Percentiles rank a stretch among this genome's conserved stretches.
Conservation (phyloP, 1,140 invertebrate species). For the Drosophila guanche region DNA sequence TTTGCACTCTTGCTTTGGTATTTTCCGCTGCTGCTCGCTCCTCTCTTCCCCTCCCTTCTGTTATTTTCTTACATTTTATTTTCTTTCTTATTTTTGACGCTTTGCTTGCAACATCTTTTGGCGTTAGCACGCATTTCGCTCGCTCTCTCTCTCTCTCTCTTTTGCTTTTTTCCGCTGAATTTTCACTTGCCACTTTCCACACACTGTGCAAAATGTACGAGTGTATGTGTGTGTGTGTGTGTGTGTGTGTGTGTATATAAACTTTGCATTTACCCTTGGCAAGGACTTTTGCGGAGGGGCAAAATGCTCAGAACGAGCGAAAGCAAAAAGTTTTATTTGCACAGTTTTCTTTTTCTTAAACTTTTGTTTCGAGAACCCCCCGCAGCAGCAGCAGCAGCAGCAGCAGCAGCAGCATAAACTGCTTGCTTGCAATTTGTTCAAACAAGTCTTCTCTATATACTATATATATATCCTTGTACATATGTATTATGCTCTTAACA, state of each 20-base stretch:
- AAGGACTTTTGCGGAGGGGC: constrained; percentile 68
- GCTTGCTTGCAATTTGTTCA: constrained; percentile 78
- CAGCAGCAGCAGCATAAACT: constrained; percentile 47
- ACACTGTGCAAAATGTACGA: neutral
- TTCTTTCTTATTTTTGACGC: constrained; percentile 32
- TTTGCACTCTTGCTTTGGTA: constrained; percentile 66
- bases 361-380: constrained; percentile 62
- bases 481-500: constrained; percentile 28
- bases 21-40: constrained; percentile 32
- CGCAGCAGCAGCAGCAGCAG: neutral
- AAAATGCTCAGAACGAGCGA: constrained; percentile 56
- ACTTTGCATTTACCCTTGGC: constrained; percentile 82
- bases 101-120: constrained; percentile 67
- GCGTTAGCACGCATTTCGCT: constrained; percentile 57
- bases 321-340: constrained; percentile 82
- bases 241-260: constrained; percentile 44
- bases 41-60: constrained; percentile 4
- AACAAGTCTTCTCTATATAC: constrained; percentile 55
- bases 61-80: constrained; percentile 16
- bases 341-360: constrained; percentile 82
- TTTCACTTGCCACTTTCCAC: constrained; percentile 53
- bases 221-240: constrained; percentile 32
- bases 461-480: constrained; percentile 23
- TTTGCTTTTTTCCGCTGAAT: constrained; percentile 29
- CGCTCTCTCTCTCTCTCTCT: neutral